Percentiles rank a stretch among this genome's conserved stretches.
These are phyloP conservation scores for Sigmodon hispidus DNA, from an alignment of 2,113 vertebrate species.

Conservation along the genomic window DNA sequence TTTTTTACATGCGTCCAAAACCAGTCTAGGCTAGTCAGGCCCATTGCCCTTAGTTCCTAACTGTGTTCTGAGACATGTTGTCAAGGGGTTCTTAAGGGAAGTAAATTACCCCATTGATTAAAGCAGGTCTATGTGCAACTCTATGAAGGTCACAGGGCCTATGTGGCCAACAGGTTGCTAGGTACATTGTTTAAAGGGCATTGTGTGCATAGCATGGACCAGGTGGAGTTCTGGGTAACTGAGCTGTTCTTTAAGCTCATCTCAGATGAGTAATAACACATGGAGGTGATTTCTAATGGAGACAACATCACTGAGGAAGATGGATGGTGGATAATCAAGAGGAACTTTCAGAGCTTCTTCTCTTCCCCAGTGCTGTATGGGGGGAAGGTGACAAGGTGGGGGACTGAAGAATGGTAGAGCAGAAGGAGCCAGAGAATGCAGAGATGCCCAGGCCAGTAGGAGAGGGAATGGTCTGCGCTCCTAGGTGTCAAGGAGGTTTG, in stretches of 20 bases:
- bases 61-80: background rate
- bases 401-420: background rate
- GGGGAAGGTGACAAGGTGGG: background rate
- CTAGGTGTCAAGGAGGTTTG: background rate
- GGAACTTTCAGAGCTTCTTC: background rate
- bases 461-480: background rate
- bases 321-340: too few relatives aligned
- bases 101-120: background rate
- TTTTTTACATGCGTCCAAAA: background rate
- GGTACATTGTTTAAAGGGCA: background rate
- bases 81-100: background rate
- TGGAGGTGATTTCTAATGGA: rapidly evolving
- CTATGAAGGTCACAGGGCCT: background rate
- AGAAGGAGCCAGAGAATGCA: background rate
- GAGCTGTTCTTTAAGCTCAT: background rate
- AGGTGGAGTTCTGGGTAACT: background rate
- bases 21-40: background rate
- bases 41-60: background rate
- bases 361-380: too few relatives aligned
- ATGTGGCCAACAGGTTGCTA: background rate
- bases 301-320: background rate
- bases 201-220: too few relatives aligned
- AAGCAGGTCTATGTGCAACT: background rate
- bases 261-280: background rate
- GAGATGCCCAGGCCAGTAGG: background rate